Conservation (phyloP, 1,140 invertebrate species). For the Galendromus occidentalis region DNA sequence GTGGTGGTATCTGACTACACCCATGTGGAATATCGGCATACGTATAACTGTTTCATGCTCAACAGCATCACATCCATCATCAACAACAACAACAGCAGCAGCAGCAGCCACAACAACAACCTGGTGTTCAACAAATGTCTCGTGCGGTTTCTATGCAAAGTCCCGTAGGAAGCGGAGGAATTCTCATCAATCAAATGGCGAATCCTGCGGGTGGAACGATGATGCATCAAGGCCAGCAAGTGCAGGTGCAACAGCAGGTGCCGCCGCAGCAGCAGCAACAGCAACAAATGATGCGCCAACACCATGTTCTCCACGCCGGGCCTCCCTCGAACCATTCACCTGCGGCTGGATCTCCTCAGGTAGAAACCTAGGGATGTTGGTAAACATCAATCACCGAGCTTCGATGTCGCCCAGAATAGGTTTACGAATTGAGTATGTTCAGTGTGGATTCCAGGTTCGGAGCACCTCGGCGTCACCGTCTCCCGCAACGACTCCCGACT, state of each 20-base stretch:
- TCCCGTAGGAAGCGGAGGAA: background rate
- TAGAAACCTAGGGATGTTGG: background rate
- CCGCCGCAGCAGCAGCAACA: no score
- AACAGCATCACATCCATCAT: background rate
- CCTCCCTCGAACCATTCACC: conserved; percentile 2
- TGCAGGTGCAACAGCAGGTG: no score
- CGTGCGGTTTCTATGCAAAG: background rate
- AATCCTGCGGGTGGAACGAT: background rate
- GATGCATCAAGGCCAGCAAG: no score
- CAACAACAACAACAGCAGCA: background rate
- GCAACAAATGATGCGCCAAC: background rate
- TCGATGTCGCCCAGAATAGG: no score
- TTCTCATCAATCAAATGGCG: background rate
- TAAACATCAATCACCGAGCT: no score
- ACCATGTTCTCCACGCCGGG: background rate
- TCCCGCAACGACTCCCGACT: background rate
- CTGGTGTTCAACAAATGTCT: no score
- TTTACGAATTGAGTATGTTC: no score
- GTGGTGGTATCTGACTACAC: no score
- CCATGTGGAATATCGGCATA: no score
- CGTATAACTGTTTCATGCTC: no score
- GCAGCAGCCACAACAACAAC: background rate
- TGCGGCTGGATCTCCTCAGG: background rate
- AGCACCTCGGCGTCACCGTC: conserved; percentile 1
- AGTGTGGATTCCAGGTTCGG: background rate